Percentiles rank a stretch among this genome's conserved stretches.
These are phyloP conservation scores for Sylvia borin DNA, from an alignment of 2,797 vertebrate genomes.

Conservation along the genomic window DNA sequence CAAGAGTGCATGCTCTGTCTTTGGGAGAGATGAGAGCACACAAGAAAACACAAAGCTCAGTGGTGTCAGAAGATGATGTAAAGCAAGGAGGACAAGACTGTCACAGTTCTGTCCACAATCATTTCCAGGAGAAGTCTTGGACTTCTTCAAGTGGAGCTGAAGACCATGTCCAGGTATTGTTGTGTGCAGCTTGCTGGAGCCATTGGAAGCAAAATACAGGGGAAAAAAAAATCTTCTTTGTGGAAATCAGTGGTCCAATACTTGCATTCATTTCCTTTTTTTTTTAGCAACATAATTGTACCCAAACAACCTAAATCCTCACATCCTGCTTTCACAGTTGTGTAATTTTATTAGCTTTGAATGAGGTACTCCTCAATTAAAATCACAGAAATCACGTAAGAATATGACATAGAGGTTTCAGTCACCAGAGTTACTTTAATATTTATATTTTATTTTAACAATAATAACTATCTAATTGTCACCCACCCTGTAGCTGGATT, in stretches of 20 bases:
- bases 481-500: neutral
- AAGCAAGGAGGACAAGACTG: neutral
- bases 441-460: neutral
- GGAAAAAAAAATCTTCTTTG: neutral
- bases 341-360: neutral
- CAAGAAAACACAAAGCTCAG: neutral
- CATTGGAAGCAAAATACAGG: neutral
- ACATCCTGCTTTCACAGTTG: neutral
- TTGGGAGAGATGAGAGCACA: neutral
- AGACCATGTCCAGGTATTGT: neutral
- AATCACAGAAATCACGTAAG: neutral
- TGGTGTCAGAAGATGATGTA: neutral
- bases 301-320: neutral
- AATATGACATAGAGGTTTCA: neutral
- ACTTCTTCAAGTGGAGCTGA: neutral
- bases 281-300: neutral
- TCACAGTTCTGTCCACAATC: neutral
- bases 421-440: neutral
- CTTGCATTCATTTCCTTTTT: neutral
- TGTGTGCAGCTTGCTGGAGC: neutral
- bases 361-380: neutral
- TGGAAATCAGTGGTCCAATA: neutral
- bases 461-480: neutral
- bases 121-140: neutral
- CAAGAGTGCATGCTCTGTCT: neutral